Percentiles rank a stretch among this genome's conserved stretches.
Evolutionary conservation across 2,888 invertebrate genomes (phyloP).

Genomic region (Platycheirus albimanus): DNA sequence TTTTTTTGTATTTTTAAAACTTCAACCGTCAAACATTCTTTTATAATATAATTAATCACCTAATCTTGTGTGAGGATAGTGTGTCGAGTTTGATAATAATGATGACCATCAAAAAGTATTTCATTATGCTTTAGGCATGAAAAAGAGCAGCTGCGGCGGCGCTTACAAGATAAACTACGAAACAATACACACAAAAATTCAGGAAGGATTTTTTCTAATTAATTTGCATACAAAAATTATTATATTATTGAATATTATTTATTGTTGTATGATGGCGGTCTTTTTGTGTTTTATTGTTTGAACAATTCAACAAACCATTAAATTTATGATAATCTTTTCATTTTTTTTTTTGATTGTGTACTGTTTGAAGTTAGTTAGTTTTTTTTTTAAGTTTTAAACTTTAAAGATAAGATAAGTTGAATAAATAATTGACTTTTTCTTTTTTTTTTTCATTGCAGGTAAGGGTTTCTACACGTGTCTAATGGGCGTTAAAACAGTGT

Average conservation of each 20-base stretch:
- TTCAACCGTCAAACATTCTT: slow-evolving; percentile 15
- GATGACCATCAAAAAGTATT: slow-evolving; percentile 58
- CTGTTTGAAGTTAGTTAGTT: no score
- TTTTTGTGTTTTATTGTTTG: slow-evolving; percentile 33
- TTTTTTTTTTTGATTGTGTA: slow-evolving; percentile 34
- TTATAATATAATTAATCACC: slow-evolving; percentile 67
- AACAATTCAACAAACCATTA: slow-evolving; percentile 67
- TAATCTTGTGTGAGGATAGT: slow-evolving; percentile 47
- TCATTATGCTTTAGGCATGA: slow-evolving; percentile 20
- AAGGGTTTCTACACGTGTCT: slow-evolving; percentile 55
- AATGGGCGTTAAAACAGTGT: neutral
- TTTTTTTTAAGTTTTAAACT: slow-evolving; percentile 21
- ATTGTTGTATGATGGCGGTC: slow-evolving; percentile 15
- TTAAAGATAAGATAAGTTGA: slow-evolving; percentile 45
- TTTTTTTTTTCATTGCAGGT: slow-evolving; percentile 52
- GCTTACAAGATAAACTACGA: neutral
- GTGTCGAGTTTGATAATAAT: slow-evolving; percentile 58
- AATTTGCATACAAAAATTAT: slow-evolving; percentile 59
- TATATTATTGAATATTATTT: slow-evolving; percentile 5
- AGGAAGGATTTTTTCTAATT: slow-evolving; percentile 66
- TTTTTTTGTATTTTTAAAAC: slow-evolving; percentile 12
- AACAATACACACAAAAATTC: slow-evolving; percentile 3
- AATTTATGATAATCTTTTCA: slow-evolving; percentile 61
- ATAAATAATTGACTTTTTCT: slow-evolving; percentile 46
- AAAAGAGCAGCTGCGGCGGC: neutral